Base-by-base conservation (phyloP, 2,888 invertebrate species). In the Hydraecia micacea region DNA sequence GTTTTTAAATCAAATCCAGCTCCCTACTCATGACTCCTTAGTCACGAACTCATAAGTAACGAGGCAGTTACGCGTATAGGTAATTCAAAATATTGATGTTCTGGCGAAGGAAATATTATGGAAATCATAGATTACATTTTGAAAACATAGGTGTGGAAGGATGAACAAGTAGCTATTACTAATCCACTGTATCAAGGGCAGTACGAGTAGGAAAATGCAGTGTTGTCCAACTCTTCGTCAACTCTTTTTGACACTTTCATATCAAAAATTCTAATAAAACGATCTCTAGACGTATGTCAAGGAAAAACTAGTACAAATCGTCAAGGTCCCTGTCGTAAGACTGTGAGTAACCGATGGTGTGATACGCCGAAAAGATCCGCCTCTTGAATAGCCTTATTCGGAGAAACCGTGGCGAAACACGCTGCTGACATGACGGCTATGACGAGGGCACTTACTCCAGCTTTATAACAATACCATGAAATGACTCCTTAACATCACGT, bases 361-460 rank as follows among this genome's bases (percentile, higher is more conserved):
- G 90, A 91, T 91, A 90, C 87, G 80, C 81, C 79, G 68, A 78
- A 79, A 83, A 90, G 91, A 90, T 91, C 93, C 94, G 95, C 93
- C 92, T 93, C 88, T 91, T 93, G 92, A 95, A 93, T 93, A 90
- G 88, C 89, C 90, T 84, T 91, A 88, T 93, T 93, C 93, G 90
- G 90, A 89, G 91, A 92, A 94, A 68, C 83, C 80, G 87, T 94
- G 93, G 90, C 92, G 92, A 91, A 93, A 93, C 86, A 39, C 63
- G 25, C 55, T 63, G 83, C 79, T 84, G 81, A 87, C 82, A 84
- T 81, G 75, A 79, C 80, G 71, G 69, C 60, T 72, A 65, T 83
- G 84, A 83, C 77, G 39, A 83, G 71, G 71, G 32, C 73, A 75
- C 74, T 83, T 84, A 88, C 75, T 77, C 75, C 68, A 80, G 65